Evolutionary conservation across 2,888 invertebrate genomes (phyloP), one percentile per base, ranked within the genome.

Genomic region (Stegophylla sp.): DNA sequence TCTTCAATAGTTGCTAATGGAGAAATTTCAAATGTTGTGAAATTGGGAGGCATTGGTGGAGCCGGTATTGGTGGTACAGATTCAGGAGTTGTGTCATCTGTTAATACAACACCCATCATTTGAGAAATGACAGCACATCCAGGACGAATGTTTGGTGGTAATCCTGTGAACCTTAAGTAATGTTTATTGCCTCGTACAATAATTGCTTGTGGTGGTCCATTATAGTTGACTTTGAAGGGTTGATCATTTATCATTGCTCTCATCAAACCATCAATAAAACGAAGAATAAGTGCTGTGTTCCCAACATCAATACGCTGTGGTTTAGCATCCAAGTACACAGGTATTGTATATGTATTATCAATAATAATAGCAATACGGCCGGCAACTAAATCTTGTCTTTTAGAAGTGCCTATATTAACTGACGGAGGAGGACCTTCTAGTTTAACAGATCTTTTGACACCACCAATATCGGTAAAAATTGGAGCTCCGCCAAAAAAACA

Each of bases 401-500:
- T 91, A 1, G 87, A 88, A 51, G 91, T 91, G 0, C 96, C 94
- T 82, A 98, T 95, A 86, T 94, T 94, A 0, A 98, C 97, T 87
- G 95, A 95, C 0, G 98, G 98, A 4, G 96, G 91, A 0, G 96
- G 95, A 0, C 97, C 97, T 84, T 94, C 94, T 12, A 99, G 88
- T 85, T 94, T 92, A 1, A 98, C 89, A 64, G 90, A 88, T 83
- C 93, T 91, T n/a, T 91, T 89, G 83, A 92, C 91, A 1, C 92
- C 93, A 82, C 93, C 92, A 48, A 97, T 91, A 1, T 92, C 92
- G 53, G 98, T 89, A 63, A 93, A 91, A 13, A 97, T 92, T 0
- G 95, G 92, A 66, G 94, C 92, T 0, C 96, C 96, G 48, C 94
- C 96, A 86, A 98, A 98, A 86, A 93, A 94, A 84, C 96, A 94